Base-by-base conservation (phyloP, 2,797 vertebrate genomes). In the Eulemur mongoz region DNA sequence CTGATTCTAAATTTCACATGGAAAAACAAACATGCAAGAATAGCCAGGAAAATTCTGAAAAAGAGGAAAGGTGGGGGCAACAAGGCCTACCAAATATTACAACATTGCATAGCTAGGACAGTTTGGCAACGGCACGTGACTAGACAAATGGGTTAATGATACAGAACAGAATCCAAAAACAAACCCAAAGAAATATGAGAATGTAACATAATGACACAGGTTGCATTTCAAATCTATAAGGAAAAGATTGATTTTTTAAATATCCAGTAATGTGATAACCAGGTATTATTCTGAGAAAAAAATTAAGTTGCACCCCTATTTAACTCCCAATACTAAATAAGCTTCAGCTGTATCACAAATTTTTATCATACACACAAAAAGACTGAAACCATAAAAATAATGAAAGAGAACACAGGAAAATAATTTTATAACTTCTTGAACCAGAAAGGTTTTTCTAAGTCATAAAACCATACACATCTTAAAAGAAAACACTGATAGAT, bases 11-110 rank as follows among this genome's bases (percentile, higher is more conserved):
- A 92, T 94, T 86, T 94, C 79, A 93, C 73, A 84, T 38, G 48
- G 54, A 76, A 97, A 94, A 95, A 95, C 17, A 95, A 95, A 92
- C 54, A 92, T 81, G n/a, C 7, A 89, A 93, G n/a, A 93, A 94
- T 65, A 87, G 13, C 11, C 69, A 81, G 50, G 17, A 89, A 87
- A 93, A 79, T 80, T 93, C 80, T 92, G 61, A 86, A 83, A 75
- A 94, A 61, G 67, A 87, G 15, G 70, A 95, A 95, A 93, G 20
- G 38, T 63, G 20, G 79, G n/a, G 25, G 30, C 48, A 78, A 73
- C 54, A 89, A 95, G 70, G 73, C 48, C 54, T 50, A 84, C 40
- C 85, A 96, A 90, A 70, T 23, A 84, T 32, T 52, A 95, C 90
- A 89, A 88, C 40, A 76, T 70, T 63, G 43, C 12, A 88, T 0